Base-by-base conservation (phyloP, 2,888 invertebrate genomes). In the Watsonalla binaria region DNA sequence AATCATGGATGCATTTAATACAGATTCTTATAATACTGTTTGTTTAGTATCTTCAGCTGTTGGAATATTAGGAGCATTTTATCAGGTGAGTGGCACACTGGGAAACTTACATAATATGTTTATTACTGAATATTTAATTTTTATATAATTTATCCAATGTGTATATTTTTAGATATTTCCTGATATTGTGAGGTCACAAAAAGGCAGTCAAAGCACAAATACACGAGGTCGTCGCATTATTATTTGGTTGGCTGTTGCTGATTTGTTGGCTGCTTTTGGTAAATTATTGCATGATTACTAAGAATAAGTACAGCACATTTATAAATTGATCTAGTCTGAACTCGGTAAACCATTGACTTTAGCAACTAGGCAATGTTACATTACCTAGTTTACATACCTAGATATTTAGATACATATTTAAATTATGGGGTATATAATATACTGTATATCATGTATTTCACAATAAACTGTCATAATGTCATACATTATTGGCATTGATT, bases 211-310 rank as follows among this genome's bases (percentile, higher is more conserved):
- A 53, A 92, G 92, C 35, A 91, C 93, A 45, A 90, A 93, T n/a
- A 90, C 91, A 13, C 90, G 95, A 65, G 94, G 95, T 35, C 89
- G 94, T 59, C 92, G 92, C 65, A 95, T 96, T 58, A 94, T 96
- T 57, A 89, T 94, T 53, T 96, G 96, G 95, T 86, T 96, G 54
- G 96, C 96, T 6, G 84, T 95, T 48, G 95, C 96, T 45, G 96
- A 96, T 86, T 90, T 96, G 39, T 80, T 96, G 59, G 96, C 96
- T 54, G 94, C 96, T 47, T 77, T 94, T 73, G 96, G 96, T 95
- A 89, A 84, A 54, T 45, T 5, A 46, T 50, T 50, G 15, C n/a
- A 51, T 60, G 54, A 46, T 48, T 52, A 62, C 53, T 57, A 8
- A 33, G 48, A 46, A 35, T 48, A 53, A 24, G 24, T 1, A 24